Conservation (phyloP, 2,888 invertebrate genomes). For the Pedicia rivosa region DNA sequence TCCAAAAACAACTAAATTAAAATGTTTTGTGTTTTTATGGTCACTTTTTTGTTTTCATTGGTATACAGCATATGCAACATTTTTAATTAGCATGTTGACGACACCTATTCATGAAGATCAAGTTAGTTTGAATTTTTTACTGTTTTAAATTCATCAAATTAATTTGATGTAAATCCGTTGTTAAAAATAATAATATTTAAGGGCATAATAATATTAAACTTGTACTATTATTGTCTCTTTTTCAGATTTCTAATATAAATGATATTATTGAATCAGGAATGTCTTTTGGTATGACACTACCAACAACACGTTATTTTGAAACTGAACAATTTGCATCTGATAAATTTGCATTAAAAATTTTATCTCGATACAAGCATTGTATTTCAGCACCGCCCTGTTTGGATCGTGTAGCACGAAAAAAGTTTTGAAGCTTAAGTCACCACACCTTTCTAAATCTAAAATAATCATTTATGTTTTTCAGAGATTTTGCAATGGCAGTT, state of each 20-base stretch:
- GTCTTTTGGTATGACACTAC: conserved; percentile 5
- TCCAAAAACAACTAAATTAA: not conserved
- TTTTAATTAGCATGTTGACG: conserved; percentile 1
- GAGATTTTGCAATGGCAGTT: conserved; percentile 2
- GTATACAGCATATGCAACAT: conserved; percentile 3
- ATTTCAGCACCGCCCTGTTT: too few relatives aligned
- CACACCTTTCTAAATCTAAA: too few relatives aligned
- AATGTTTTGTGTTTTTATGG: conserved; percentile 1
- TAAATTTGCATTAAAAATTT: too few relatives aligned
- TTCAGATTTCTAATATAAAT: not conserved
- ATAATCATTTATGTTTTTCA: too few relatives aligned
- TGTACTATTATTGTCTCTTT: too few relatives aligned
- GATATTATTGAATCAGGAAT: conserved; percentile 2
- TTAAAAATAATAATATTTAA: too few relatives aligned
- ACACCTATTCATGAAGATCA: not conserved
- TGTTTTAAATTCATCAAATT: too few relatives aligned
- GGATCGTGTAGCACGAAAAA: conserved; percentile 1
- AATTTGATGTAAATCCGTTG: too few relatives aligned
- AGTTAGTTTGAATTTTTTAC: too few relatives aligned
- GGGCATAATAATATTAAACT: too few relatives aligned
- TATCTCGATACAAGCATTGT: not conserved
- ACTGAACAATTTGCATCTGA: conserved; percentile 1
- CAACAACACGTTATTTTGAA: conserved; percentile 4
- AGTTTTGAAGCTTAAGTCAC: too few relatives aligned
- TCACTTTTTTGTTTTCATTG: conserved; percentile 3